Base-by-base conservation (phyloP, 2,888 invertebrate species). In the Mongoloraphidia duomilia region DNA sequence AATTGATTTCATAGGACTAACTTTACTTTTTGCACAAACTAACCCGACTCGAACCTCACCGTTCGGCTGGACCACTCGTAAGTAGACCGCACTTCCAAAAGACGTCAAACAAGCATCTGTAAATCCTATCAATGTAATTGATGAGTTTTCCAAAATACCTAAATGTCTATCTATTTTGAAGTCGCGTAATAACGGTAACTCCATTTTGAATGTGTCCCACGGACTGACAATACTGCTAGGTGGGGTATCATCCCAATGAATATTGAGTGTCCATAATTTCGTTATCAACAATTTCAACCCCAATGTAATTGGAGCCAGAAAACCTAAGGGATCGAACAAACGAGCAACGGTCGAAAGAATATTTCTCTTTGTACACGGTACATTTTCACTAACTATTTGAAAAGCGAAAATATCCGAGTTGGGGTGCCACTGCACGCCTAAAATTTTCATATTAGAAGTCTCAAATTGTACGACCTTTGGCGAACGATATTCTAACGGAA, bases 51-150 rank as follows among this genome's bases (percentile, higher is more conserved):
- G 9, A 26, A 47, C 41, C n/a, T 46, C 10, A 26, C 38, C 44
- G 33, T 40, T 34, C 46, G 36, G n/a, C 34, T 12, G 10, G 11
- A 41, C 9, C 37, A 46, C 36, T 14, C 52, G 47, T 33, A 54
- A 49, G 51, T 54, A 56, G 11, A 56, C 40, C 1, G 49, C 50
- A 41, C 46, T 46, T 6, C 46, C 52, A 45, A 50, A 54, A 5
- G 50, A 52, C 17, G 40, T 52, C 44, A 49, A 38, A 41, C 44
- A 42, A 14, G 42, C 34, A 33, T 54, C 55, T 35, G 47, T 41
- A 37, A 53, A 56, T 8, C 51, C 52, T 11, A 48, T 38, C 11
- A 48, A 13, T 41, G 51, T 50, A 14, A 54, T 34, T 34, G 46
- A 39, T 40, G 17, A 47, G 26, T 9, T 9, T 17, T 34, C 17